Conservation (phyloP, 2,888 invertebrate genomes). For the Hofmannophila pseudospretella region DNA sequence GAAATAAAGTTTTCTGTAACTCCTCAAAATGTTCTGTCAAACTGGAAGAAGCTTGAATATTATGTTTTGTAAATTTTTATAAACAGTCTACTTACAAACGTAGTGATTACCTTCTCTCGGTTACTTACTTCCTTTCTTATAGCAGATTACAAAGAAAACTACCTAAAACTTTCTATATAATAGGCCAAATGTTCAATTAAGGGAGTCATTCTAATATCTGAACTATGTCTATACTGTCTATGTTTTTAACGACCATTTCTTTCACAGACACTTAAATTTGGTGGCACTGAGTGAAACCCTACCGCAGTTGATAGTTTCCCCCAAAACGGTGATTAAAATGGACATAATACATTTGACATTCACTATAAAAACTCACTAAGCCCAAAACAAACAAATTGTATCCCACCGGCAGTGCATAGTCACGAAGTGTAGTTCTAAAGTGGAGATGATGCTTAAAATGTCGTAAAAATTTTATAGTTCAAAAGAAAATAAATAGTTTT, state of each 20-base stretch:
- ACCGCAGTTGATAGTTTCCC: conserved; percentile 48
- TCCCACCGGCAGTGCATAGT: conserved; percentile 12
- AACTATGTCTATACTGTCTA: no score
- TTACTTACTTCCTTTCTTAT: no score
- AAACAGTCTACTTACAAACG: no score
- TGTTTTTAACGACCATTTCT: conserved; percentile 29
- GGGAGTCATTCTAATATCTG: no score
- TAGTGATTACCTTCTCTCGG: no score
- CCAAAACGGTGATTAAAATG: conserved; percentile 32
- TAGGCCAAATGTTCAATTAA: no score
- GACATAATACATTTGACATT: conserved; percentile 12
- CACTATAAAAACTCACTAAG: conserved; percentile 13
- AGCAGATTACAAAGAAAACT: no score
- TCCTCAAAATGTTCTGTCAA: no score
- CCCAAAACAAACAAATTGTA: conserved; percentile 11
- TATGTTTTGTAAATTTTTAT: no score
- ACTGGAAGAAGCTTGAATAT: no score
- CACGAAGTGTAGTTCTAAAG: conserved; percentile 35
- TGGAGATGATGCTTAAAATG: conserved; percentile 63
- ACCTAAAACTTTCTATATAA: no score
- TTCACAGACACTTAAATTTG: conserved; percentile 25
- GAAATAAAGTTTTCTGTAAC: no score
- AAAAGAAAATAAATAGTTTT: conserved; percentile 70
- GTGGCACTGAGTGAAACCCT: conserved; percentile 25
- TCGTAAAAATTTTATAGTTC: conserved; percentile 63